Base-by-base conservation (phyloP, 2,797 vertebrate genomes). In the Threskiornis aethiopicus region DNA sequence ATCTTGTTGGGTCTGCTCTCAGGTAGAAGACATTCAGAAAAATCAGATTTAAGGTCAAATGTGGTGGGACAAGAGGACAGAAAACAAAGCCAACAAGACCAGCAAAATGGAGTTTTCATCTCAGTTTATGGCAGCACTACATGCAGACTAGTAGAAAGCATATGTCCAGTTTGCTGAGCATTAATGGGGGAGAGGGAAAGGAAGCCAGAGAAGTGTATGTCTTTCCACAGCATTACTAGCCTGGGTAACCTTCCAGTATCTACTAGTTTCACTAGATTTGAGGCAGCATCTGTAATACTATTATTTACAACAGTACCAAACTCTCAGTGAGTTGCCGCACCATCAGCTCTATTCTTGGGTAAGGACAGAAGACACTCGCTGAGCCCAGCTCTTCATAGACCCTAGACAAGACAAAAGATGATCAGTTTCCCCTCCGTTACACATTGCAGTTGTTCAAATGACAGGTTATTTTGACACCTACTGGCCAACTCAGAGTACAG, bases 401-500 rank as follows among this genome's bases (percentile, higher is more conserved):
- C 13, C 52, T 13, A 7, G 17, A 10, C 22, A 25, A 71, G 58
- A 84, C 51, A 67, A 79, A 87, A 71, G 58, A 49, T 20, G 19
- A 51, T 49, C 61, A 7, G 31, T 64, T 69, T 71, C 35, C 46
- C 71, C 47, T 17, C 19, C 10, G 33, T 62, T 84, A 46, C 71
- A 24, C 51, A 5, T 71, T 12, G 24, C 65, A 39, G 58, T 47
- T 62, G 51, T 59, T 89, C 75, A 96, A 95, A 83, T 39, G 81
- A 89, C 97, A 97, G 96, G 94, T 96, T 94, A 90, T 93, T 97
- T 97, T 92, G 97, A 96, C 97, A 97, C 93, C 96, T 97, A 90
- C 96, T 97, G 97, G 97, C 57, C 93, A 93, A 55, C 72, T 67
- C 51, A 13, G 65, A 41, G 22, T 66, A 97, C 72, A 96, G 66